phyloP scores from a whole-genome alignment of 2,888 invertebrate species.

The Chirona hameri region DNA sequence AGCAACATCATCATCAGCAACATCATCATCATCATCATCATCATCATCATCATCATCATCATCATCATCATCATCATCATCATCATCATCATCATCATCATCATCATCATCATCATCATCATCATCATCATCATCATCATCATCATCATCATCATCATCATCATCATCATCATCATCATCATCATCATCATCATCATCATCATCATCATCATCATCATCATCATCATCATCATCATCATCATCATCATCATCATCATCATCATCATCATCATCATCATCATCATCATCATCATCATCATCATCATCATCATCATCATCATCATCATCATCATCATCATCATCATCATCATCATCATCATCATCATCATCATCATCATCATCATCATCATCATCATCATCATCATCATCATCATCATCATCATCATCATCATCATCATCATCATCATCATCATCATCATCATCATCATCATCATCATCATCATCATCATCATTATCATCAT shows the following conservation, averaged over 20 bases:
- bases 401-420: conserved; percentile 22
- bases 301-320: conserved; percentile 22
- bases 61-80: conserved; percentile 22
- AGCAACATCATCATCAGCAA: too few relatives aligned
- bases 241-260: conserved; percentile 22
- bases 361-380: conserved; percentile 22
- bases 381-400: conserved; percentile 22
- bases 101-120: conserved; percentile 22
- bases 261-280: conserved; percentile 22
- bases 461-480: conserved; percentile 11
- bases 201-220: conserved; percentile 22
- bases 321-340: conserved; percentile 22
- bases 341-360: conserved; percentile 22
- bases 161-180: conserved; percentile 22
- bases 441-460: conserved; percentile 22
- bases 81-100: conserved; percentile 22
- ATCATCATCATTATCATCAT: conserved; percentile 11
- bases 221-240: conserved; percentile 22
- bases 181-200: conserved; percentile 22
- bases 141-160: conserved; percentile 22
- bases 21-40: too few relatives aligned
- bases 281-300: conserved; percentile 22
- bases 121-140: conserved; percentile 22
- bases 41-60: conserved; percentile 22
- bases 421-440: conserved; percentile 22